Conservation (phyloP, 2,113 vertebrate species). For the Gulo gulo region DNA sequence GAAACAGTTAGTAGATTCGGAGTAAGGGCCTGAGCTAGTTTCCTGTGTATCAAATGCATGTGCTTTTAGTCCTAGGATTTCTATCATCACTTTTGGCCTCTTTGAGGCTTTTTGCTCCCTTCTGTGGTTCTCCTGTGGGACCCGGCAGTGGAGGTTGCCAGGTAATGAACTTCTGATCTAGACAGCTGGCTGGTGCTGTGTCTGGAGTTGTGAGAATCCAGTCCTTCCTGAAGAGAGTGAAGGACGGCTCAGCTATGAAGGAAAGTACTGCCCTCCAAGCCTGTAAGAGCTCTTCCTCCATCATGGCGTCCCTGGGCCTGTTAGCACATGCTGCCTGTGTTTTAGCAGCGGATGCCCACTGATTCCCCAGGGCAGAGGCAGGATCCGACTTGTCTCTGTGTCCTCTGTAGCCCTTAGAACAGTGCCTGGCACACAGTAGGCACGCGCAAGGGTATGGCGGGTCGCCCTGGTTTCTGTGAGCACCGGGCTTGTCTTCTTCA, state of each 20-base stretch:
- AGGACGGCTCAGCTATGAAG: not conserved
- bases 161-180: not conserved
- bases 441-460: not conserved
- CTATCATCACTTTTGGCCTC: not conserved
- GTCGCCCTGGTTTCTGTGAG: not conserved
- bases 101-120: not conserved
- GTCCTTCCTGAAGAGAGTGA: not conserved
- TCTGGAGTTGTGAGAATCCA: not conserved
- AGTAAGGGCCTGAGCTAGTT: not conserved
- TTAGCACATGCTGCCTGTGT: not conserved
- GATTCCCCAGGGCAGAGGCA: not conserved
- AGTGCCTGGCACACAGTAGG: not conserved
- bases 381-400: not conserved
- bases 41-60: not conserved
- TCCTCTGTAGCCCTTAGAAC: not conserved
- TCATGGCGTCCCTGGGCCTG: not conserved
- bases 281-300: not conserved
- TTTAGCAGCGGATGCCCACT: not conserved
- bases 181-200: not conserved
- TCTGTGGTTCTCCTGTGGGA: not conserved
- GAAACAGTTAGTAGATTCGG: not conserved
- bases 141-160: not conserved
- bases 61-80: too few species aligned
- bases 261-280: not conserved
- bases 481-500: not conserved